These are phyloP conservation scores for Entomobrya multifasciata DNA, from an alignment of 2,888 invertebrate species.

Conservation along the genomic window DNA sequence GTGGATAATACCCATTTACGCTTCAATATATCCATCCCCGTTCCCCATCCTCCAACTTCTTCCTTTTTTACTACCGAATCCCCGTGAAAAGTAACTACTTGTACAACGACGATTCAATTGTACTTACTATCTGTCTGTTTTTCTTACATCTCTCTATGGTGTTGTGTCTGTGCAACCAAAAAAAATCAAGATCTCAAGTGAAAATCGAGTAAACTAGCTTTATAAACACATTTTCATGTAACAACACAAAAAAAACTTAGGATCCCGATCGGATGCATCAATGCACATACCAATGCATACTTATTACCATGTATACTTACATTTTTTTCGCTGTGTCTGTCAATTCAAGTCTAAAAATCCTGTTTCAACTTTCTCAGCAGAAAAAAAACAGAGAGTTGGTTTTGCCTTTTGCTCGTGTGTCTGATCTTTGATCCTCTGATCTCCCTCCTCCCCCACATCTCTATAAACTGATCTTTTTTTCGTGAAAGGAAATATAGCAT, in stretches of 20 bases:
- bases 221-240: neutral
- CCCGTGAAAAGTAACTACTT: neutral
- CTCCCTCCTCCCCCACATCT: neutral
- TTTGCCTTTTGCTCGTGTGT: neutral
- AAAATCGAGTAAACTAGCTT: conserved; percentile 8
- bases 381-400: neutral
- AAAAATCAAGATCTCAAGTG: neutral
- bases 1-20: neutral
- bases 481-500: neutral
- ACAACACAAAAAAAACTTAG: neutral
- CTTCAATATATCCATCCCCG: neutral
- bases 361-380: neutral
- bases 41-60: neutral
- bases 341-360: neutral
- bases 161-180: neutral
- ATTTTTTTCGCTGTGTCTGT: neutral
- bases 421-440: conserved; percentile 27
- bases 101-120: conserved; percentile 17
- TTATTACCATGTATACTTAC: neutral
- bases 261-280: neutral
- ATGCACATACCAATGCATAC: neutral
- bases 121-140: neutral
- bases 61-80: neutral
- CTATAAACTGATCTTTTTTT: neutral
- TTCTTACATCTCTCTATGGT: neutral